Evolutionary conservation across 1,140 invertebrate genomes (phyloP).

Genomic region (Carcinoscorpius rotundicauda): DNA sequence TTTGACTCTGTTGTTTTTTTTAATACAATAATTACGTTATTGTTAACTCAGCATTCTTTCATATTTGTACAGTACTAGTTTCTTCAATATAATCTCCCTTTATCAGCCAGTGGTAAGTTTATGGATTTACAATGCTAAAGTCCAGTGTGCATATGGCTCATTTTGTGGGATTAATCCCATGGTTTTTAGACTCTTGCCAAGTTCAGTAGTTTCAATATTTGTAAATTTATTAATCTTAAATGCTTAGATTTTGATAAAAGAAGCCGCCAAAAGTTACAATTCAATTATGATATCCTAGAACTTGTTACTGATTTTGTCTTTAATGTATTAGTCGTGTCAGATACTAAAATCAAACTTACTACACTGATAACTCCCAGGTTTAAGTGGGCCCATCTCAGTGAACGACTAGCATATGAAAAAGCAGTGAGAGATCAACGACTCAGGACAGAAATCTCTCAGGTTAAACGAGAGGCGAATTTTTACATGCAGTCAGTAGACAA

Average conservation of each 20-base stretch:
- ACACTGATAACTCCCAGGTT: slow-evolving; percentile 45
- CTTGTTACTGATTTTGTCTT: neutral
- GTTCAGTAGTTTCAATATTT: no score
- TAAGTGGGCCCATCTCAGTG: slow-evolving; percentile 89
- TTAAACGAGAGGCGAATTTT: slow-evolving; percentile 75
- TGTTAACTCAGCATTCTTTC: neutral
- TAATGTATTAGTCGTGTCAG: slow-evolving; percentile 2
- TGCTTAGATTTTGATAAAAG: no score
- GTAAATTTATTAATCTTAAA: no score
- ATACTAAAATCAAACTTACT: slow-evolving; percentile 2
- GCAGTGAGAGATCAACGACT: slow-evolving; percentile 75
- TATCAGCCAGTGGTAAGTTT: no score
- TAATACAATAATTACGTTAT: neutral
- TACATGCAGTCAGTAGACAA: slow-evolving; percentile 67
- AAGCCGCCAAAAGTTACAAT: neutral
- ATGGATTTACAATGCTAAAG: no score
- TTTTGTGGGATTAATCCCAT: no score
- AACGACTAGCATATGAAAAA: slow-evolving; percentile 78
- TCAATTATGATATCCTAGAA: neutral
- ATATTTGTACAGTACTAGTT: neutral
- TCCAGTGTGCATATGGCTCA: no score
- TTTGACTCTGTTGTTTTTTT: neutral
- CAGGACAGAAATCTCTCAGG: slow-evolving; percentile 74
- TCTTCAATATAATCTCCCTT: no score
- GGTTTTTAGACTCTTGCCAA: no score